Conservation (phyloP, 2,113 vertebrate species). For the Seriola quinqueradiata region DNA sequence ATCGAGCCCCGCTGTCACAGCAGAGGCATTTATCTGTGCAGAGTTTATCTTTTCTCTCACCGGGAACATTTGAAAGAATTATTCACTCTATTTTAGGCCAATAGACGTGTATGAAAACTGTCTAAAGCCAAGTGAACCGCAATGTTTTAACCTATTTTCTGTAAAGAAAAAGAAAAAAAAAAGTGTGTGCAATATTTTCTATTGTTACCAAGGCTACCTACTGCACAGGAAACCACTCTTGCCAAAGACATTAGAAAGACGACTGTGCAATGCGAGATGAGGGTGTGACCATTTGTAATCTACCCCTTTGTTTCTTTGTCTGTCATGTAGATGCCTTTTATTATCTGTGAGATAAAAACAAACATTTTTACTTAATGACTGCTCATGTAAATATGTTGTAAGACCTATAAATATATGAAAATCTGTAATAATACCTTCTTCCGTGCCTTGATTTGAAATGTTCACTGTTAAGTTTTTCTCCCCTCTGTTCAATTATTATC, state of each 20-base stretch:
- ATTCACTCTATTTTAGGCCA: slow-evolving; percentile 61
- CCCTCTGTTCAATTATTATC: not conserved
- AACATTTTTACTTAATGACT: slow-evolving; percentile 54
- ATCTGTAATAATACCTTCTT: slow-evolving; percentile 19
- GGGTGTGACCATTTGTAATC: slow-evolving; percentile 42
- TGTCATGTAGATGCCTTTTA: slow-evolving; percentile 58
- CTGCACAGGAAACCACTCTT: slow-evolving; percentile 58
- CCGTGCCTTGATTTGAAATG: not conserved
- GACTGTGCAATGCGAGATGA: slow-evolving; percentile 40
- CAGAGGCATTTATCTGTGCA: slow-evolving; percentile 23
- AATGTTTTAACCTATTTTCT: slow-evolving; percentile 60
- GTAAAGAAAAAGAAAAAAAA: slow-evolving; percentile 15
- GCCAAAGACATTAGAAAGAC: slow-evolving; percentile 68
- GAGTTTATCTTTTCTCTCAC: slow-evolving; percentile 37
- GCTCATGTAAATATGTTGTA: slow-evolving; percentile 68
- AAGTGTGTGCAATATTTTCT: slow-evolving; percentile 74
- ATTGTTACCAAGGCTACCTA: slow-evolving; percentile 48
- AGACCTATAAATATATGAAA: slow-evolving; percentile 65
- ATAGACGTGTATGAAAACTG: slow-evolving; percentile 34
- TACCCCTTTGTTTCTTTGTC: slow-evolving; percentile 41
- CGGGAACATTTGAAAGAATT: slow-evolving; percentile 16
- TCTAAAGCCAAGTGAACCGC: slow-evolving; percentile 60
- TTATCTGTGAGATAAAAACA: slow-evolving; percentile 31
- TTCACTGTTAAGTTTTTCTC: not conserved
- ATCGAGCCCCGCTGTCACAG: slow-evolving; percentile 1